A percentile compares a stretch with the other conserved stretches of the same genome.
These are phyloP conservation scores for Odontamblyopus rebecca DNA, from an alignment of 2,797 vertebrate species.

Conservation along the genomic window DNA sequence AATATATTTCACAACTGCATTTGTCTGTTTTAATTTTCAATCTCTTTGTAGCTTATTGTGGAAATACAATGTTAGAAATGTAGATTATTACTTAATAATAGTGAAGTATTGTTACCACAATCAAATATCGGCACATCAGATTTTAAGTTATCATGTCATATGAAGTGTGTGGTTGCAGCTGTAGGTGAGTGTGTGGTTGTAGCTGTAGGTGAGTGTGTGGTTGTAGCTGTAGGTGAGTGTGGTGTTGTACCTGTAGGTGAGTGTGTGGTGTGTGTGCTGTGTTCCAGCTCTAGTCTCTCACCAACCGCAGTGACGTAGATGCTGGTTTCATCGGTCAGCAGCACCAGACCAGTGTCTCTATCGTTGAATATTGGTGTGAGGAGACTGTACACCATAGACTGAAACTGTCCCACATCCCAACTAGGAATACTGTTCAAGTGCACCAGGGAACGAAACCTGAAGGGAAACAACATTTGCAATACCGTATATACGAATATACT, in stretches of 20 bases:
- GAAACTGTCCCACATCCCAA: constrained; percentile 58
- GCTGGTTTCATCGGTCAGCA: constrained; percentile 19
- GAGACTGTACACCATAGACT: constrained; percentile 26
- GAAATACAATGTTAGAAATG: not conserved
- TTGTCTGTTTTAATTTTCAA: too few species aligned
- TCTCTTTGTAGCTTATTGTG: not conserved
- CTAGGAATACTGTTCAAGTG: constrained; percentile 59
- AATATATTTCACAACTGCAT: too few species aligned
- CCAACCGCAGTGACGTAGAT: constrained; percentile 67
- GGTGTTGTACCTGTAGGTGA: too few species aligned
- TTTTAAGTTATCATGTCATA: not conserved
- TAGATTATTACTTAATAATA: too few species aligned
- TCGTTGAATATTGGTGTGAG: constrained; percentile 15
- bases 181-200: too few species aligned
- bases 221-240: too few species aligned
- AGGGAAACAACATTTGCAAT: not conserved
- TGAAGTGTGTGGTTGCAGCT: too few species aligned
- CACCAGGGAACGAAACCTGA: constrained; percentile 66
- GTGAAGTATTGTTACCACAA: too few species aligned
- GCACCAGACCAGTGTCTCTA: not conserved
- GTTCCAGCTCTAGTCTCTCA: constrained; percentile 33
- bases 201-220: too few species aligned
- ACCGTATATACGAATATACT: too few species aligned
- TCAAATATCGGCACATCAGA: too few species aligned
- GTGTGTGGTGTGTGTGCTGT: not conserved